Evolutionary conservation across 2,888 invertebrate genomes (phyloP), one percentile per base, ranked within the genome.

Genomic region (Chrysina gloriosa): DNA sequence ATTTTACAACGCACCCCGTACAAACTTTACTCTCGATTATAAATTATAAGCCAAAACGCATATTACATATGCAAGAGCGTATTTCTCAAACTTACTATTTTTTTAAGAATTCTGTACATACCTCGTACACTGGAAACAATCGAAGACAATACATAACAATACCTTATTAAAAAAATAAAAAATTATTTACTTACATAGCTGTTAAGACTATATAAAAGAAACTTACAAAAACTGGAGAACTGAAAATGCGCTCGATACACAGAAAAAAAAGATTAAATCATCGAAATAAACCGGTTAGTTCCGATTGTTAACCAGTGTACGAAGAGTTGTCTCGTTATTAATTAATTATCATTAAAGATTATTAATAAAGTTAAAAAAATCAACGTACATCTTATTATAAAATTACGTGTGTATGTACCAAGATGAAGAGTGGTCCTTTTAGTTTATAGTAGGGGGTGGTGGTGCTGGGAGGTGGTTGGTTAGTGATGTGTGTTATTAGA

Each of bases 401-500:
- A 61, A 42, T 61, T 42, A 64, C 27, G 14, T 56, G 42, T 65
- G 54, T n/a, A n/a, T 65, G 58, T 52, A 69, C 65, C 58, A 69
- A 69, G 65, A 65, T 65, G 56, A 65, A 65, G 61, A 61, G 47
- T 34, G 65, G 58, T 69, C 50, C 48, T 52, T 68, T 63, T 65
- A 72, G 70, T 72, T 72, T 69, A 72, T 67, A 71, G 65, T 70
- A 69, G 63, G 25, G 6, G 79, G 79, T 80, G 80, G 81, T 82
- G 81, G 80, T 81, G 81, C 47, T 58, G 64, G 52, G 52, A 52
- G 39, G 23, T 58, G 58, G 39, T 58, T 58, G 58, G 58, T 61
- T 81, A 81, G 81, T 82, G 81, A 81, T 81, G 81, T 81, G 78
- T 78, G 58, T 58, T 58, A 80, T 80, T 80, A 79, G 79, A 82